These are phyloP conservation scores for Magallana ariakensis DNA, from an alignment of 1,140 invertebrate species.

Conservation along the genomic window DNA sequence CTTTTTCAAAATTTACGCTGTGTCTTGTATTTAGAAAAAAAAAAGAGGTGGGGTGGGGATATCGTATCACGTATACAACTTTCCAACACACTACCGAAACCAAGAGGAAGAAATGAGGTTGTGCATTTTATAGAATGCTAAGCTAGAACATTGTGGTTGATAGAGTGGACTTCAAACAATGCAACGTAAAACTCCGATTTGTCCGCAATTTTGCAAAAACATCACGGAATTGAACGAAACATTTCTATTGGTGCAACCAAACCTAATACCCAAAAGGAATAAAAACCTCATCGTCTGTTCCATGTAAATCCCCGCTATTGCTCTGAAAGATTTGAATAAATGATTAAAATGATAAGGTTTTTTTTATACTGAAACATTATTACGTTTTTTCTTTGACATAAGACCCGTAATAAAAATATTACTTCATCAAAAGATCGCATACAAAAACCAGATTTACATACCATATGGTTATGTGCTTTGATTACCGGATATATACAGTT, in stretches of 20 bases:
- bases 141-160: too few relatives aligned
- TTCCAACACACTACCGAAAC: background rate
- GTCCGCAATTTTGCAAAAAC: background rate
- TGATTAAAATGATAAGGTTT: background rate
- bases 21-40: too few relatives aligned
- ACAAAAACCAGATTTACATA: too few relatives aligned
- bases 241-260: background rate
- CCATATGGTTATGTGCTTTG: too few relatives aligned
- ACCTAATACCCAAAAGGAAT: background rate
- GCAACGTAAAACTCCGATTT: background rate
- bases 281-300: constrained; percentile 17
- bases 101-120: background rate
- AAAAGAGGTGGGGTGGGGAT: too few relatives aligned
- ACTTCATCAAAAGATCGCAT: too few relatives aligned
- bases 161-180: background rate
- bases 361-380: too few relatives aligned
- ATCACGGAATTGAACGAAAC: background rate
- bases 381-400: too few relatives aligned
- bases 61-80: background rate
- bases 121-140: background rate
- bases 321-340: constrained; percentile 13
- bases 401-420: too few relatives aligned
- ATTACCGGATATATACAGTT: too few relatives aligned
- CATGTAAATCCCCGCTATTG: background rate
- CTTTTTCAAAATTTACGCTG: too few relatives aligned